Percentiles rank a stretch among this genome's conserved stretches.
Evolutionary conservation across 2,113 vertebrate genomes (phyloP).

Genomic region (Atherinomorus stipes): DNA sequence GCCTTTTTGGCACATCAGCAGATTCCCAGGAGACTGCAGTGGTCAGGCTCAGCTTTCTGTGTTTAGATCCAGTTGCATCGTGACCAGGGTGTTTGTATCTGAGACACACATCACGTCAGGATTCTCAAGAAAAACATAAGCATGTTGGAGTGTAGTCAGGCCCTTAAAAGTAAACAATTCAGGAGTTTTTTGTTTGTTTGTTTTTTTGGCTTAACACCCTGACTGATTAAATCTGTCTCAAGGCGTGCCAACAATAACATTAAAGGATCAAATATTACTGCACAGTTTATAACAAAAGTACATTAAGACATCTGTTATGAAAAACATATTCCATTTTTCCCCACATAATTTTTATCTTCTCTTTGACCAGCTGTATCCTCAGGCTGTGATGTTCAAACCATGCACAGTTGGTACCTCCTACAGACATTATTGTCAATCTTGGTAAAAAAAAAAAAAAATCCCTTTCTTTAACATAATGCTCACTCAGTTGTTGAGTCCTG

Average conservation of each 20-base stretch:
- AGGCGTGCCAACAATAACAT: too few relatives aligned
- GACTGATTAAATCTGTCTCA: background rate
- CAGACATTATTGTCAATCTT: too few relatives aligned
- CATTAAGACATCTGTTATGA: background rate
- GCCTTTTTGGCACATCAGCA: slow-evolving; percentile 77
- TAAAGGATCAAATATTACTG: background rate
- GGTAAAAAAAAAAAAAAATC: too few relatives aligned
- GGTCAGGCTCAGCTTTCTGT: slow-evolving; percentile 72
- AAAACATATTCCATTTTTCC: background rate
- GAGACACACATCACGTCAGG: slow-evolving; percentile 17
- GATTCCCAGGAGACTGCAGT: slow-evolving; percentile 72
- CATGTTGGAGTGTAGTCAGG: too few relatives aligned
- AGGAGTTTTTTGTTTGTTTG: background rate
- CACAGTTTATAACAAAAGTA: background rate
- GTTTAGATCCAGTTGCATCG: slow-evolving; percentile 69
- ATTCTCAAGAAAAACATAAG: slow-evolving; percentile 4
- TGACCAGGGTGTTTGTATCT: slow-evolving; percentile 38
- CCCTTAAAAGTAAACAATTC: background rate
- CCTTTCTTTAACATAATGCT: too few relatives aligned
- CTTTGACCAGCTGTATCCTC: slow-evolving; percentile 9
- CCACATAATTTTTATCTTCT: background rate
- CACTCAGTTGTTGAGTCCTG: too few relatives aligned
- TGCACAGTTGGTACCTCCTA: too few relatives aligned
- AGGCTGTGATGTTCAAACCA: too few relatives aligned
- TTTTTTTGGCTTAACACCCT: background rate